Conservation (phyloP, 2,113 vertebrate species). For the Chloropsis cyanopogon region DNA sequence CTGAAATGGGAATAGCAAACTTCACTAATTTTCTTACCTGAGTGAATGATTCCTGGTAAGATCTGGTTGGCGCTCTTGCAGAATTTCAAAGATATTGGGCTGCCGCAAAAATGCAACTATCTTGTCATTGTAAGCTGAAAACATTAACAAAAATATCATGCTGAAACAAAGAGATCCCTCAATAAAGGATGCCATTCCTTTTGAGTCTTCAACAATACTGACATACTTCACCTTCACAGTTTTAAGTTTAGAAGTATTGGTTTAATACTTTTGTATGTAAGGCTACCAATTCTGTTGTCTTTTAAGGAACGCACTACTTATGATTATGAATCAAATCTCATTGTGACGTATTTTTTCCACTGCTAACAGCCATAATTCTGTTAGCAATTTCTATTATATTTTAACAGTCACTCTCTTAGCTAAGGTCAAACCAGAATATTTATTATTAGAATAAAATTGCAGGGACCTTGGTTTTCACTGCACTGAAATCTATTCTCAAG, state of each 20-base stretch:
- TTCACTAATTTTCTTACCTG: constrained; percentile 74
- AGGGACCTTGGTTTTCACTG: not conserved
- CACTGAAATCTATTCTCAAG: not conserved
- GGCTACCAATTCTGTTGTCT: not conserved
- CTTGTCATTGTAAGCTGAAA: constrained; percentile 97
- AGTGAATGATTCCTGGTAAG: constrained; percentile 94
- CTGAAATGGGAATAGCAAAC: not conserved
- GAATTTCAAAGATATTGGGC: constrained; percentile 95
- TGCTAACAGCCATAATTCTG: not conserved
- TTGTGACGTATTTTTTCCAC: not conserved
- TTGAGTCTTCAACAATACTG: not conserved
- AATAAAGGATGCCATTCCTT: not conserved
- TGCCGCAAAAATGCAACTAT: constrained; percentile 98
- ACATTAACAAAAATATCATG: not conserved
- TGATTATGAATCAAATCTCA: not conserved
- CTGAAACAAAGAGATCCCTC: not conserved
- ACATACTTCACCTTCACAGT: not conserved
- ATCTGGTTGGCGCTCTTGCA: constrained; percentile 95
- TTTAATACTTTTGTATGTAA: not conserved
- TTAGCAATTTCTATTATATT: not conserved
- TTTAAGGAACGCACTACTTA: not conserved
- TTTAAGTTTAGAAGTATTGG: not conserved
- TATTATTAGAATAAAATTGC: not conserved
- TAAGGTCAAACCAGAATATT: not conserved
- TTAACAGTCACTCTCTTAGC: not conserved